Base-by-base conservation (phyloP, 2,888 invertebrate genomes). In the Capitulum mitella region DNA sequence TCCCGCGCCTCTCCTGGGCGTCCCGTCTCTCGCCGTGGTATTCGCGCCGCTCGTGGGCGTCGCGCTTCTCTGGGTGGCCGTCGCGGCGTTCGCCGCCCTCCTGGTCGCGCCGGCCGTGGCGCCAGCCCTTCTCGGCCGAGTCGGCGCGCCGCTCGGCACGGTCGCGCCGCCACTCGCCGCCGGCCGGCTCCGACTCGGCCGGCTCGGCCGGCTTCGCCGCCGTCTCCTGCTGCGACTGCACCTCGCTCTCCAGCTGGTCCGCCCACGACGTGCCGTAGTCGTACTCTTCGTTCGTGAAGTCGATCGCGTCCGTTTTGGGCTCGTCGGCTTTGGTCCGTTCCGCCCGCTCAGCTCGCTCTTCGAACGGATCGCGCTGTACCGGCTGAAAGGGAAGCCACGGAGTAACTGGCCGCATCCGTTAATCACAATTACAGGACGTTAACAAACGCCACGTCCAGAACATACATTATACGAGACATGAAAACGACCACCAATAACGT, bases 41-140 rank as follows among this genome's bases (percentile, higher is more conserved):
- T 12, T 61, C 64, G 32, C 64, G 64, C 19, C 19, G 32, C 29
- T 64, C 64, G 5, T 29, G 64, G 0, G 64, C 34, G 34, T 64
- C 64, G 29, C 64, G 29, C 34, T 34, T 64, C 16, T 64, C 64
- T 0, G 19, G 5, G 22, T 64, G 64, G 0, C 34, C 34, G 64
- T 64, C 64, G 64, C 34, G 32, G 16, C 64, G 14, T 19, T 64
- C 64, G 64, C 64, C 64, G 34, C 14, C 61, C 14, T 64, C 29
- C 19, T 32, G 16, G 64, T 16, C 64, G 58, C 58, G 58, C 32
- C 2, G 64, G 70, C 14, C 40, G 70, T 51, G 3, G 58, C 40
- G n/a, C 34, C 46, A 82, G 85, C 32, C 34, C 82, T 84, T 83
- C 22, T 85, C 84, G 58, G 84, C 84, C 78, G 86, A 82, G 77